Conservation (phyloP, 2,888 invertebrate genomes). For the Leptinotarsa juncta region DNA sequence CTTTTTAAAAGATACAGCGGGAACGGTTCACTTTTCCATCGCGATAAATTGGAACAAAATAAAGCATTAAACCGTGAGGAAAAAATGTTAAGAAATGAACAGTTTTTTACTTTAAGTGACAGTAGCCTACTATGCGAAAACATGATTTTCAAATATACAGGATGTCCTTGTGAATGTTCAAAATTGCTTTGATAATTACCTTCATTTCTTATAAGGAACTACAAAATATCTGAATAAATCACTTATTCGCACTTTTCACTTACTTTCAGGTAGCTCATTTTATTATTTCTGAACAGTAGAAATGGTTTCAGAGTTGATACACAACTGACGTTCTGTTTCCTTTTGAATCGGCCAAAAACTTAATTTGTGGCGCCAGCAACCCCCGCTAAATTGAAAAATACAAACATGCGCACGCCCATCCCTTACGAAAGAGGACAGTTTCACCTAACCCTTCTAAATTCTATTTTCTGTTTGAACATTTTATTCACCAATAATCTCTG, state of each 20-base stretch:
- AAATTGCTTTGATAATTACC: not conserved
- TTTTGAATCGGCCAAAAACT: constrained; percentile 30
- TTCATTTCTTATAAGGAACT: constrained; percentile 2
- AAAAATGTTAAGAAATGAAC: constrained; percentile 34
- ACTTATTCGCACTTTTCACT: constrained; percentile 6
- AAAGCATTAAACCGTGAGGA: constrained; percentile 33
- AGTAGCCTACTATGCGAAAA: constrained; percentile 20
- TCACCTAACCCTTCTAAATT: not conserved
- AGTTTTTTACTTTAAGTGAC: constrained; percentile 36
- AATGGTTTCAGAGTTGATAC: constrained; percentile 2
- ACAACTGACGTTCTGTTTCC: constrained; percentile 4
- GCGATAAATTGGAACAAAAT: constrained; percentile 34
- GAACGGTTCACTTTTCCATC: constrained; percentile 39
- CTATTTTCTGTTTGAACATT: not conserved
- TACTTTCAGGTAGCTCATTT: constrained; percentile 15
- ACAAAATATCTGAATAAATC: not conserved
- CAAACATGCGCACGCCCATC: constrained; percentile 34
- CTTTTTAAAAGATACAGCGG: constrained; percentile 27
- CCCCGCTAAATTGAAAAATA: constrained; percentile 23
- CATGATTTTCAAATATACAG: constrained; percentile 13
- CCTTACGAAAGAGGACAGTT: not conserved
- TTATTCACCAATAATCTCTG: not conserved
- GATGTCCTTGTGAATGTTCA: not conserved
- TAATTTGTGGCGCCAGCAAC: constrained; percentile 37
- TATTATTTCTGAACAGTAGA: not conserved